A percentile compares a stretch with the other conserved stretches of the same genome.
phyloP scores from a whole-genome alignment of 2,888 invertebrate genomes.

The Aphodius granarius region DNA sequence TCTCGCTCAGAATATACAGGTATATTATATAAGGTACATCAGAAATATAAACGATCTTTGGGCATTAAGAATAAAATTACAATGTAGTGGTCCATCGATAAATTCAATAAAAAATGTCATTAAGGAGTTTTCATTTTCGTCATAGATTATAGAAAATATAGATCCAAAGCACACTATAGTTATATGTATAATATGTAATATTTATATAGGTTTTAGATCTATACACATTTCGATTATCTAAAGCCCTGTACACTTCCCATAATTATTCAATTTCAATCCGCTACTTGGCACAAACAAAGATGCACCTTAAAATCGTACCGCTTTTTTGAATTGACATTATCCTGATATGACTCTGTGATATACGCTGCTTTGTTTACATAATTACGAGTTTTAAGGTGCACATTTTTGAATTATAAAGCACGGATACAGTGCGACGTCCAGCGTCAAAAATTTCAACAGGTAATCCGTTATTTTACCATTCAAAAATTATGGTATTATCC shows the following conservation, averaged over 20 bases:
- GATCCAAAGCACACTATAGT: neutral
- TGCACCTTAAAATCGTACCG: neutral
- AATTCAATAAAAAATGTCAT: neutral
- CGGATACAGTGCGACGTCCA: neutral
- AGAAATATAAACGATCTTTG: slow-evolving; percentile 18
- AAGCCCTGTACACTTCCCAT: neutral
- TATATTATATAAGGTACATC: slow-evolving; percentile 1
- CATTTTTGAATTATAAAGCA: neutral
- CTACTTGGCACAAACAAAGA: neutral
- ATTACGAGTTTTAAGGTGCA: neutral
- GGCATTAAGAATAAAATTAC: slow-evolving; percentile 24
- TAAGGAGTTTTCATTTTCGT: neutral
- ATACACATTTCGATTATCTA: neutral
- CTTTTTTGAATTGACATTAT: neutral
- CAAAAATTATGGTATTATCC: neutral
- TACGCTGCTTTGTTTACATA: neutral
- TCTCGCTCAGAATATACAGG: neutral
- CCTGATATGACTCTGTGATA: neutral
- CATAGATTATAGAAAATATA: neutral
- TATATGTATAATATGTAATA: neutral
- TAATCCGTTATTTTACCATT: neutral
- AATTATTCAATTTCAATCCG: neutral
- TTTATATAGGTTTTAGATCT: neutral
- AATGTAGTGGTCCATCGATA: slow-evolving; percentile 19
- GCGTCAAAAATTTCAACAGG: neutral